phyloP scores from a whole-genome alignment of 2,797 vertebrate species.

The Eupleurogrammus muticus region DNA sequence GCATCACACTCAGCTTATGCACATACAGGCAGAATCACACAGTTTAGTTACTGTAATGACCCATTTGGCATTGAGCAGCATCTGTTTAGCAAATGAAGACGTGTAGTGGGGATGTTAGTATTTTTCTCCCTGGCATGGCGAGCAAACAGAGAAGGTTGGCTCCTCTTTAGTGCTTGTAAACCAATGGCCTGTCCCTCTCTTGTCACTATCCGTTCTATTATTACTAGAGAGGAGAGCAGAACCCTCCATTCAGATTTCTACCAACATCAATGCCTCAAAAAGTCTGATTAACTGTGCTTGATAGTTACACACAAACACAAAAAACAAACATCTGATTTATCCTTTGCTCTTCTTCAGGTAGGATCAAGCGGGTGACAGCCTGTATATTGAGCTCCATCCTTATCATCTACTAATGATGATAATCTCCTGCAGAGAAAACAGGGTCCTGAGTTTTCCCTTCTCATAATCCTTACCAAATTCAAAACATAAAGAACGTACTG shows the following conservation, averaged over 20 bases:
- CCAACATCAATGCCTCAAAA: background rate
- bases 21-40: constrained; percentile 30
- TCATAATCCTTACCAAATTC: constrained; percentile 41
- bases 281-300: background rate
- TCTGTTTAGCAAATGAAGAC: constrained; percentile 75
- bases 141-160: constrained; percentile 49
- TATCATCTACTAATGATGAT: constrained; percentile 52
- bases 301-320: background rate
- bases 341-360: constrained; percentile 33
- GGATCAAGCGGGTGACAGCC: constrained; percentile 43
- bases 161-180: constrained; percentile 57
- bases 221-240: background rate
- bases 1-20: background rate
- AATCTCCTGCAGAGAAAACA: constrained; percentile 40
- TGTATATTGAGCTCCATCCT: constrained; percentile 54
- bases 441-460: constrained; percentile 15
- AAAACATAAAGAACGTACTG: constrained; percentile 31
- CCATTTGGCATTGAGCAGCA: constrained; percentile 80
- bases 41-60: constrained; percentile 76
- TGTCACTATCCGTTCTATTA: constrained; percentile 2
- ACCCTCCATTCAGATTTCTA: background rate
- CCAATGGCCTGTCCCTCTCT: constrained; percentile 43
- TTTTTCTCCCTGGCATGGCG: constrained; percentile 66
- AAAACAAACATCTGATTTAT: constrained; percentile 31
- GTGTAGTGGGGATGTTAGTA: constrained; percentile 58